Evolutionary conservation across 2,888 invertebrate species (phyloP).

Genomic region (Harmothoe impar): DNA sequence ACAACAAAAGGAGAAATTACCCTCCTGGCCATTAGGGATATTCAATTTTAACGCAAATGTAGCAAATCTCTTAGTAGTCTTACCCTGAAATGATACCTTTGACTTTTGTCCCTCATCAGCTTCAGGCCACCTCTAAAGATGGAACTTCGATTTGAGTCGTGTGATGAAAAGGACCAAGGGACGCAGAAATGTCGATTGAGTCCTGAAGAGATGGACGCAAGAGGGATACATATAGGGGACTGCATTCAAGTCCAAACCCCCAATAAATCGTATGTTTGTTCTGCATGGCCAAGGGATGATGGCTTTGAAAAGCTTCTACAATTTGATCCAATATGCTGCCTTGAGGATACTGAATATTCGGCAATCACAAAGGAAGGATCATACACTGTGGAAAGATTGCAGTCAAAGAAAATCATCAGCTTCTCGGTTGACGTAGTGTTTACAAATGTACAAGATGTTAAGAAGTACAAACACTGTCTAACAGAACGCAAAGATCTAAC

Average conservation of each 20-base stretch:
- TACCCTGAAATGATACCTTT: too few species aligned
- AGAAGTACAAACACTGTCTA: background rate
- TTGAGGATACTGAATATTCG: background rate
- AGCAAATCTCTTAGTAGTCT: too few species aligned
- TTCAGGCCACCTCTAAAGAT: background rate
- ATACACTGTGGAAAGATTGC: background rate
- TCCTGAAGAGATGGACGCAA: background rate
- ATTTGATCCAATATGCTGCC: background rate
- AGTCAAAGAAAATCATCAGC: background rate
- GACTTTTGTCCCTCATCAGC: too few species aligned
- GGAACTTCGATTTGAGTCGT: background rate
- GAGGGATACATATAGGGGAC: background rate
- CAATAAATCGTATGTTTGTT: background rate
- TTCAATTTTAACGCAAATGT: too few species aligned
- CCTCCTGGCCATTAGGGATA: too few species aligned
- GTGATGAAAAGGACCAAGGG: conserved; percentile 20
- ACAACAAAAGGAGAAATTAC: too few species aligned
- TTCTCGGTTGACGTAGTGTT: conserved; percentile 14
- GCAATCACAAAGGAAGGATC: background rate
- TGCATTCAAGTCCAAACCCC: background rate
- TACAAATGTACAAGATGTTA: conserved; percentile 13
- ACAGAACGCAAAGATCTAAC: background rate
- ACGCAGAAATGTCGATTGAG: conserved; percentile 53
- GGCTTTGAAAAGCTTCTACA: background rate
- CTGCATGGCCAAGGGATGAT: conserved; percentile 46